A percentile compares a stretch with the other conserved stretches of the same genome.
Evolutionary conservation across 2,113 vertebrate genomes (phyloP).

Genomic region (Lucifuga dentata): DNA sequence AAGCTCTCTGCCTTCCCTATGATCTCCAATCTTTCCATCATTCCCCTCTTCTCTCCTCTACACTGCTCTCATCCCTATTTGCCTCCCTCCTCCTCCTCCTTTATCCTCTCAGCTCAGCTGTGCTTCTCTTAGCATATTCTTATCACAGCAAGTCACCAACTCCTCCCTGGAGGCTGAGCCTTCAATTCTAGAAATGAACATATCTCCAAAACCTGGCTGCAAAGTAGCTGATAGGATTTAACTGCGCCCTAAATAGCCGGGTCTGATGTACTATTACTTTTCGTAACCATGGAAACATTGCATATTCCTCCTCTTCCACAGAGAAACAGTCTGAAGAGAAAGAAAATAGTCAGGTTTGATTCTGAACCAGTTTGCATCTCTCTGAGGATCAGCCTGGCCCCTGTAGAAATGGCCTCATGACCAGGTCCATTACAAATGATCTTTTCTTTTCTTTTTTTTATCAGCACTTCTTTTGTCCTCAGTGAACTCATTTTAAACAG

Average conservation of each 20-base stretch:
- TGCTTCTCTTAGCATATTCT: constrained; percentile 27
- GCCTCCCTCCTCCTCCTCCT: not conserved
- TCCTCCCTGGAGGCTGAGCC: constrained; percentile 8
- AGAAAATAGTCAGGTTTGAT: constrained; percentile 3
- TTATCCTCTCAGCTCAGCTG: constrained; percentile 27
- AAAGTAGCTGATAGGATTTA: constrained; percentile 37
- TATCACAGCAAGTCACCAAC: constrained; percentile 29
- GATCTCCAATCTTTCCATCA: not conserved
- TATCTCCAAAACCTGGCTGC: constrained; percentile 37
- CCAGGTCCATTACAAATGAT: not conserved
- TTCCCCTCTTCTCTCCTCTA: not conserved
- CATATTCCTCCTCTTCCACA: constrained; percentile 32
- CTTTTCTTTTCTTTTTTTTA: not conserved
- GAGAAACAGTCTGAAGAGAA: constrained; percentile 22
- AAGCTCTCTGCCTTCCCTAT: not conserved
- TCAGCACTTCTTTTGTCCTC: not conserved
- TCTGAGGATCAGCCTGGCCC: not conserved
- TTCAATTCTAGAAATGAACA: constrained; percentile 11
- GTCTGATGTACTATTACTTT: constrained; percentile 34
- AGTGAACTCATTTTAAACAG: not conserved
- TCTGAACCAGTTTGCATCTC: not conserved
- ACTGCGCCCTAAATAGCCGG: constrained; percentile 56
- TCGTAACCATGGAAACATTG: constrained; percentile 74
- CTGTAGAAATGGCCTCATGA: not conserved
- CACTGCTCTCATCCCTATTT: not conserved